Percentiles rank a stretch among this genome's conserved stretches.
Evolutionary conservation across 2,888 invertebrate genomes (phyloP).

Genomic region (Orchestes rusci): DNA sequence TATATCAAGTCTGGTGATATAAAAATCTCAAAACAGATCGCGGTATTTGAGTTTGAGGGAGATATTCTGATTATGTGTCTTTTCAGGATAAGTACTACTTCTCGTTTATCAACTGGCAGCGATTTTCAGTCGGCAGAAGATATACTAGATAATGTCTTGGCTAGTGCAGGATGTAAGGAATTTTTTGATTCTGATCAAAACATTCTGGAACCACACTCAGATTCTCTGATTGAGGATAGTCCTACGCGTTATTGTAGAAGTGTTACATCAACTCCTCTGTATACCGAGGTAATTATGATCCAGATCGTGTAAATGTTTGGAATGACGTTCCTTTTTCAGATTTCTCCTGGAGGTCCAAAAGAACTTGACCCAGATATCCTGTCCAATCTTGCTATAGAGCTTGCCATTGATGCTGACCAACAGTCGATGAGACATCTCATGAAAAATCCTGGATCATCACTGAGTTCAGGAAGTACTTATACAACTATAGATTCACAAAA

Average conservation of each 20-base stretch:
- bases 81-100: neutral
- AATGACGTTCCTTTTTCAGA: no score
- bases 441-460: slow-evolving; percentile 26
- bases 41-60: no score
- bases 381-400: slow-evolving; percentile 43
- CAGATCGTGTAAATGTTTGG: no score
- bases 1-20: no score
- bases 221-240: slow-evolving; percentile 33
- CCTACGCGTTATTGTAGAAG: slow-evolving; percentile 25
- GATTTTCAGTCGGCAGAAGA: slow-evolving; percentile 53
- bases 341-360: slow-evolving; percentile 32
- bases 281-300: slow-evolving; percentile 30
- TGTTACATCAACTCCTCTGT: slow-evolving; percentile 24
- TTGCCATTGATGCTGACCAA: slow-evolving; percentile 41
- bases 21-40: no score
- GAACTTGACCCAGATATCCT: slow-evolving; percentile 42
- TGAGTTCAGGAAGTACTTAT: slow-evolving; percentile 38
- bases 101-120: slow-evolving; percentile 33
- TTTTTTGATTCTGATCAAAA: slow-evolving; percentile 39
- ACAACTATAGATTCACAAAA: slow-evolving; percentile 39
- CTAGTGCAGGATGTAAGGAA: slow-evolving; percentile 41
- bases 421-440: slow-evolving; percentile 31
- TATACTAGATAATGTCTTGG: slow-evolving; percentile 42
- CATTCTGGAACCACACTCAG: slow-evolving; percentile 42
- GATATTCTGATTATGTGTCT: no score